These are phyloP conservation scores for Oikopleura albicans DNA, from an alignment of 23 tunicate genomes.

Conservation along the genomic window DNA sequence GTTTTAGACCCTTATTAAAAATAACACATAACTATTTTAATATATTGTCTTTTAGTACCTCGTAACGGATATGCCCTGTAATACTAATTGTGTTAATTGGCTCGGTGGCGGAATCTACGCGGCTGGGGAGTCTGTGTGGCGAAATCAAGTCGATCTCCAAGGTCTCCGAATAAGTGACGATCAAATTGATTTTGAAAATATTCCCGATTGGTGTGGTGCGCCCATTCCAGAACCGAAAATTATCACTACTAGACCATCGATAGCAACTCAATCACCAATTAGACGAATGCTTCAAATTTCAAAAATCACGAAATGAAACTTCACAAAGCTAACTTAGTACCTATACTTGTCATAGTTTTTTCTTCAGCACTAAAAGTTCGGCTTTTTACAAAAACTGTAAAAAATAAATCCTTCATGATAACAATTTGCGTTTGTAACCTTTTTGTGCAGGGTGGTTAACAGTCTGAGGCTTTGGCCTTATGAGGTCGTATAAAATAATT, in stretches of 20 bases:
- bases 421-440: no score
- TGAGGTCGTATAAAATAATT: no score
- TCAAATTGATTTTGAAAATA: not conserved
- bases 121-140: not conserved
- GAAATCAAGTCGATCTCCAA: not conserved
- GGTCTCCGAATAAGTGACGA: not conserved
- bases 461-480: no score
- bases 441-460: no score
- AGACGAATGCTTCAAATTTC: not conserved
- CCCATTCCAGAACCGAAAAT: not conserved
- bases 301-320: not conserved
- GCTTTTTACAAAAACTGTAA: no score
- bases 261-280: not conserved
- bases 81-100: not conserved
- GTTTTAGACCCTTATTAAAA: no score
- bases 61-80: not conserved
- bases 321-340: no score
- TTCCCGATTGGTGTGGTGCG: not conserved
- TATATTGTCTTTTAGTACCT: not conserved
- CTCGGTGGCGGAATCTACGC: not conserved
- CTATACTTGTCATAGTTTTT: no score
- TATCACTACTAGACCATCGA: not conserved
- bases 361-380: no score
- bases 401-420: no score
- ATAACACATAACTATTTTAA: no score